These are phyloP conservation scores for Pelmatolapia mariae DNA, from an alignment of 2,113 vertebrate genomes.

Conservation along the genomic window DNA sequence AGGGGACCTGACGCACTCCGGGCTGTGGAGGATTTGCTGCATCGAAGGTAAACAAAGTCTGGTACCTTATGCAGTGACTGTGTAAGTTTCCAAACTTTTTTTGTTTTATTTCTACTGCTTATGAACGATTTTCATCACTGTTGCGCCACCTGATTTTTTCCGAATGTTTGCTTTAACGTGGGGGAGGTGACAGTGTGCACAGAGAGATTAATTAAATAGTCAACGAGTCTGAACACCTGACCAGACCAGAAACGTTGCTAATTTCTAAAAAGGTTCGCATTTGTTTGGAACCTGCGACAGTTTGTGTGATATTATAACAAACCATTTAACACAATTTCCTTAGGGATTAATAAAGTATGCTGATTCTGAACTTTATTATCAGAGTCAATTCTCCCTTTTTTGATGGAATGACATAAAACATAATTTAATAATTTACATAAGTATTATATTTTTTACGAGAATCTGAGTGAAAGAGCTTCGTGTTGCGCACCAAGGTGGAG, in stretches of 20 bases:
- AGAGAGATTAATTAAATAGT: background rate
- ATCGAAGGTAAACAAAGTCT: conserved; percentile 81
- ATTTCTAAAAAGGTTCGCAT: background rate
- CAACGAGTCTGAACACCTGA: background rate
- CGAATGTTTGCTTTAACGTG: background rate
- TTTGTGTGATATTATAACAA: background rate
- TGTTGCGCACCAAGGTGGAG: background rate
- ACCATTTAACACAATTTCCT: background rate
- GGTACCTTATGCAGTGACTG: background rate
- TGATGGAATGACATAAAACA: background rate
- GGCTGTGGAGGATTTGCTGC: conserved; percentile 93
- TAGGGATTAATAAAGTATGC: background rate
- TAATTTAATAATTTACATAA: background rate
- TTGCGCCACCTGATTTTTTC: background rate
- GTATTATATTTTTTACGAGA: background rate
- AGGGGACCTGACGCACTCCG: conserved; percentile 90
- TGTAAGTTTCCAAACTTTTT: background rate
- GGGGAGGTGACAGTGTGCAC: background rate
- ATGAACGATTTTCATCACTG: background rate
- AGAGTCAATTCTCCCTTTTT: background rate
- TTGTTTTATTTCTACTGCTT: background rate
- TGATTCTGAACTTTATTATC: background rate
- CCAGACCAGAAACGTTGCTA: background rate
- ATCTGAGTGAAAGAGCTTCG: background rate
- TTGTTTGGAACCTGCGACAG: background rate